Conservation (phyloP, 2,113 vertebrate genomes). For the Tonatia bakeri region DNA sequence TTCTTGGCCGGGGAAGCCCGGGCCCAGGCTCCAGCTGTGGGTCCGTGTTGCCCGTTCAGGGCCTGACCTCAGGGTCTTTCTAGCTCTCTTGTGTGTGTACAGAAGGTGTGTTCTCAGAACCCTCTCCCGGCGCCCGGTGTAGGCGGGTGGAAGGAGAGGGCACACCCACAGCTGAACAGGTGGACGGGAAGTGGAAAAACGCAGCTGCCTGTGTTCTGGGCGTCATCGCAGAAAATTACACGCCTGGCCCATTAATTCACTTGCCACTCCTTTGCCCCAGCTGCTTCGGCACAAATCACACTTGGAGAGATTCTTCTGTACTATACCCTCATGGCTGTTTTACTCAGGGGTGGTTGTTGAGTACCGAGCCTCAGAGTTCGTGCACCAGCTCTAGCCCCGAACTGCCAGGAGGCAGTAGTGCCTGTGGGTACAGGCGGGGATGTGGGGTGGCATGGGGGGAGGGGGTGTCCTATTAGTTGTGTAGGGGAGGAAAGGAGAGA, state of each 20-base stretch:
- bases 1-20: not conserved
- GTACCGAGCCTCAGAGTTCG: not conserved
- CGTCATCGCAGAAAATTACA: conserved; percentile 15
- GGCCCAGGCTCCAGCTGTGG: not conserved
- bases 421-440: not conserved
- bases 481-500: not conserved
- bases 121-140: not conserved
- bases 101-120: not conserved
- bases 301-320: not conserved
- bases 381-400: not conserved
- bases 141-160: not conserved
- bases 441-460: too few species aligned
- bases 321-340: not conserved
- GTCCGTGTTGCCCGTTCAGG: accelerated
- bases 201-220: not conserved
- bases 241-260: not conserved
- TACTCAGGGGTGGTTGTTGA: not conserved
- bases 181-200: not conserved
- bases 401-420: not conserved
- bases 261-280: not conserved
- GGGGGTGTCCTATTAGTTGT: not conserved
- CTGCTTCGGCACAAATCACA: not conserved
- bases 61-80: not conserved
- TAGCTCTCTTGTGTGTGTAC: not conserved
- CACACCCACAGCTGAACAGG: not conserved